Evolutionary conservation across 2,888 invertebrate species (phyloP).

Genomic region (Apotomis betuletana): DNA sequence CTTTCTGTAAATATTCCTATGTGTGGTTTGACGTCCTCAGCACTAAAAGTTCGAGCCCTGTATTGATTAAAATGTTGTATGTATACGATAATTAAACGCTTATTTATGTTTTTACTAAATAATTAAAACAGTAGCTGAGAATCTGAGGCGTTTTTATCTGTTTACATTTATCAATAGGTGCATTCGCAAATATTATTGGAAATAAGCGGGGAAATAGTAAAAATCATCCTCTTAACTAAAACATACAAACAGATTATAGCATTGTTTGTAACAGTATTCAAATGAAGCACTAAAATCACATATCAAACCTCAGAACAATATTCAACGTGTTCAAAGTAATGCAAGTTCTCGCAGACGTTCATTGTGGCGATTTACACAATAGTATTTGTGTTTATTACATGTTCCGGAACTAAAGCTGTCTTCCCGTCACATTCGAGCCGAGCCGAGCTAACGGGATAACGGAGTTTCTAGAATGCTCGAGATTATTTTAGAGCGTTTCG

Average conservation of each 20-base stretch:
- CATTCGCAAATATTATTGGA: too few relatives aligned
- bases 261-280: background rate
- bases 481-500: conserved; percentile 27
- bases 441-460: conserved; percentile 42
- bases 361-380: conserved; percentile 60
- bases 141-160: too few relatives aligned
- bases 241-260: background rate
- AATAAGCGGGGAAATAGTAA: too few relatives aligned
- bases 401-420: conserved; percentile 49
- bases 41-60: too few relatives aligned
- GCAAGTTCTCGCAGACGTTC: conserved; percentile 26
- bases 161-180: too few relatives aligned
- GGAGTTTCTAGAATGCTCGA: conserved; percentile 19
- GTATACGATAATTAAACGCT: too few relatives aligned
- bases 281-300: background rate
- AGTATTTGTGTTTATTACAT: conserved; percentile 60
- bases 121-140: too few relatives aligned
- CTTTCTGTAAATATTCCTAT: too few relatives aligned
- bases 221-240: background rate
- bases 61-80: too few relatives aligned
- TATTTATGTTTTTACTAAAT: too few relatives aligned
- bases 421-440: conserved; percentile 49
- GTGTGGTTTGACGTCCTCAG: too few relatives aligned
- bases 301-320: conserved; percentile 10
- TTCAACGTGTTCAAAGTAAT: conserved; percentile 40